Evolutionary conservation across 2,797 vertebrate genomes (phyloP).

Genomic region (Odontamblyopus rebecca): DNA sequence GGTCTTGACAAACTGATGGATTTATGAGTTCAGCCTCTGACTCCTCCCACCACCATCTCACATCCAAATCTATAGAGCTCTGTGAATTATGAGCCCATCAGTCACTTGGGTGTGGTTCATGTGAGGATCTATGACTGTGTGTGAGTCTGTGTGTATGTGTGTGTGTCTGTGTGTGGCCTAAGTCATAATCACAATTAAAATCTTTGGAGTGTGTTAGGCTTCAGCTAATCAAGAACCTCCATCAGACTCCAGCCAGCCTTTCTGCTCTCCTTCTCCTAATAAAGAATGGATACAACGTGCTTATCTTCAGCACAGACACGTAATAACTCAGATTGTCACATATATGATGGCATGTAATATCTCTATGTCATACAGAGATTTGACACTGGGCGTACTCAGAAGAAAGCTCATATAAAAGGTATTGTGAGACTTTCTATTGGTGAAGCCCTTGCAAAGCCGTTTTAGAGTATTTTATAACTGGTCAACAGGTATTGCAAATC

Average conservation of each 20-base stretch:
- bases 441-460: background rate
- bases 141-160: slow-evolving; percentile 23
- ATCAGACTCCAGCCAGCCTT: slow-evolving; percentile 32
- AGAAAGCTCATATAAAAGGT: slow-evolving; percentile 33
- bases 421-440: slow-evolving; percentile 5
- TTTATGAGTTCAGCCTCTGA: background rate
- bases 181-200: slow-evolving; percentile 67
- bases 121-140: slow-evolving; percentile 21
- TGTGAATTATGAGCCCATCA: slow-evolving; percentile 34
- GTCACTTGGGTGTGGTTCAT: slow-evolving; percentile 25
- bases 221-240: slow-evolving; percentile 50
- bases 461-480: too few relatives aligned
- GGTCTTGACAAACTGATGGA: too few relatives aligned
- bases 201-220: slow-evolving; percentile 58
- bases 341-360: slow-evolving; percentile 64
- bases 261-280: slow-evolving; percentile 44
- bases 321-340: slow-evolving; percentile 73
- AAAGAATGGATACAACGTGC: slow-evolving; percentile 61
- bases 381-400: slow-evolving; percentile 44
- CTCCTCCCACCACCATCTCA: background rate
- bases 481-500: background rate
- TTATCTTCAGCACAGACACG: slow-evolving; percentile 63
- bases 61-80: slow-evolving; percentile 25
- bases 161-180: slow-evolving; percentile 20
- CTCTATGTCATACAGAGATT: slow-evolving; percentile 52